A percentile compares a stretch with the other conserved stretches of the same genome.
phyloP scores from a whole-genome alignment of 2,888 invertebrate species.

The Parochlus steinenii region DNA sequence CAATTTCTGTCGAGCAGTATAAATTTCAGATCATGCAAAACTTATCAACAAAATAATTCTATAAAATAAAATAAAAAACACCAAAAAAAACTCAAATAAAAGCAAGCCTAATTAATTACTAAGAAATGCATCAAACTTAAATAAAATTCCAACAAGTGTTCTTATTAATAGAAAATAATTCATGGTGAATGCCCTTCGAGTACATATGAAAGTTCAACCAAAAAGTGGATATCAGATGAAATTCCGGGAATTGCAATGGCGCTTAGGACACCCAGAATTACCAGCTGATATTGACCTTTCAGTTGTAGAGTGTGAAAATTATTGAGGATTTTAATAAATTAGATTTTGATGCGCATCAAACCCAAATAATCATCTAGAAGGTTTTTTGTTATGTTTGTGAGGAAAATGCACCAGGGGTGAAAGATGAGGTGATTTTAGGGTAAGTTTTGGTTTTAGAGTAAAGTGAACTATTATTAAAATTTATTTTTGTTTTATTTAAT shows the following conservation, averaged over 20 bases:
- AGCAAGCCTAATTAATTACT: conserved; percentile 14
- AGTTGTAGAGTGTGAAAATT: conserved; percentile 21
- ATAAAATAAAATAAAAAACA: conserved; percentile 7
- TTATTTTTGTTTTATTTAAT: too few relatives aligned
- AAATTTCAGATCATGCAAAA: neutral
- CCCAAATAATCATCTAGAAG: too few relatives aligned
- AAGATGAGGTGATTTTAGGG: too few relatives aligned
- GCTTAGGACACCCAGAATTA: conserved; percentile 77
- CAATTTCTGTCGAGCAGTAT: neutral
- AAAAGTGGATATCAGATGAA: conserved; percentile 64
- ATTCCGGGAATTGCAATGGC: conserved; percentile 49
- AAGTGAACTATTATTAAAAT: too few relatives aligned
- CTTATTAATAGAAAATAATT: neutral
- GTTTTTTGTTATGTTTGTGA: too few relatives aligned
- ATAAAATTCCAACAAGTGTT: conserved; percentile 18
- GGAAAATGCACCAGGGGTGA: too few relatives aligned
- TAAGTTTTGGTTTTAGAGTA: too few relatives aligned
- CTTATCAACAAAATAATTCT: neutral
- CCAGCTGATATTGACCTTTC: conserved; percentile 91
- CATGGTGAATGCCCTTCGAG: neutral
- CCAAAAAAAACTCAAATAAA: conserved; percentile 14
- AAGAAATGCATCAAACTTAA: too few relatives aligned
- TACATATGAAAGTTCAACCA: conserved; percentile 15
- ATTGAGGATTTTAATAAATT: conserved; percentile 1
- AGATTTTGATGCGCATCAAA: conserved; percentile 15